Base-by-base conservation (phyloP, 2,113 vertebrate genomes). In the Sphaerodactylus townsendi region DNA sequence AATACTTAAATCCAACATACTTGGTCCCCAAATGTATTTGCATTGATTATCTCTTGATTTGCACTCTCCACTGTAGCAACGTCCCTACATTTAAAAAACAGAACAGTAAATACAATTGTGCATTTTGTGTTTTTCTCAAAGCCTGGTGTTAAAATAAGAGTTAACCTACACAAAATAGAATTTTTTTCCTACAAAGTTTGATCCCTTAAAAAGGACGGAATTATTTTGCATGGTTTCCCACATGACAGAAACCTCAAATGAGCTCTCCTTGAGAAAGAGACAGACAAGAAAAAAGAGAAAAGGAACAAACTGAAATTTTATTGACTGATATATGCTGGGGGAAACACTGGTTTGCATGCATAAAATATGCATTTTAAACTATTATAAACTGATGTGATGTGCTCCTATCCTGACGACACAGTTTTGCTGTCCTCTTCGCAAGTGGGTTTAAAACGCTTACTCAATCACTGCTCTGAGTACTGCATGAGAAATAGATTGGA, bases 11-110 rank as follows among this genome's bases (percentile, higher is more conserved):
- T 25, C 37, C 53, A 66, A 97, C 99, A 94, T 97, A 99, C 99
- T 99, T 93, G 97, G 92, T 77, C 99, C 98, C 99, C 99, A 99
- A 94, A 99, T 97, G 93, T 98, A 98, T 96, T 97, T 98, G 94
- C 99, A 99, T 86, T 99, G 99, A 96, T 97, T 98, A 87, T 99
- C 98, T 93, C 98, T 97, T 62, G 97, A 99, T 94, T 99, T 99
- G 96, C 99, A 99, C 93, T 99, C 98, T 83, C 98, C 99, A 1
- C 89, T 97, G 90, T 99, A 99, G 94, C 99, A 99, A 91, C 98
- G 98, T 33, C 99, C 99, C 98, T 99, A 93, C 56, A 94, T 79
- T 83, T 37, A 80, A 37, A 79, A 56, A 87, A 85, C 82, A 86
- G 7, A 70, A 91, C 78, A 90, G 68, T 37, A 88, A 65, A 68